phyloP scores from a whole-genome alignment of 2,888 invertebrate species.

The Zootermopsis nevadensis region DNA sequence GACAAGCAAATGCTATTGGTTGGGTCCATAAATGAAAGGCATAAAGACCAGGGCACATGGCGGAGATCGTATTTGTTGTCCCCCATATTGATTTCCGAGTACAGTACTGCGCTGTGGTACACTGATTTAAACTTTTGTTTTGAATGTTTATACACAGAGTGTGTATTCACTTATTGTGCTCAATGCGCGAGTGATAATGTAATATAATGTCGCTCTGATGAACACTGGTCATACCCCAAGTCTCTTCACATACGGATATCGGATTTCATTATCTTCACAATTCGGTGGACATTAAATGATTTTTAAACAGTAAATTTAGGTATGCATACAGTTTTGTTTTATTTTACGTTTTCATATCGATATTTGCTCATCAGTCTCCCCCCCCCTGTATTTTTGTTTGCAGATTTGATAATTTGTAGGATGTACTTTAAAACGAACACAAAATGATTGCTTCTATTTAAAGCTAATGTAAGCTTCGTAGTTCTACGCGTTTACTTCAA shows the following conservation, averaged over 20 bases:
- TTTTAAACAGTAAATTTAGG: neutral
- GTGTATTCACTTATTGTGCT: neutral
- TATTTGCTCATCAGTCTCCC: neutral
- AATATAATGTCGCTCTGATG: neutral
- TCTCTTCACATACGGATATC: neutral
- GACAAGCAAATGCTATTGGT: neutral
- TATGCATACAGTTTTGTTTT: neutral
- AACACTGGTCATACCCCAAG: neutral
- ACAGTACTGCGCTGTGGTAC: neutral
- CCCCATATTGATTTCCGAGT: conserved; percentile 2
- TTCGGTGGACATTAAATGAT: neutral
- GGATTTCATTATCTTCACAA: conserved; percentile 2
- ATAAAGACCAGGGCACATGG: neutral
- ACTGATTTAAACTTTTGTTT: neutral
- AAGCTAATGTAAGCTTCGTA: neutral
- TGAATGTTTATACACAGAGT: neutral
- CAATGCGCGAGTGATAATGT: neutral
- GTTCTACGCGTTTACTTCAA: neutral
- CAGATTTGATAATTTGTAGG: neutral
- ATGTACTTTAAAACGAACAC: neutral
- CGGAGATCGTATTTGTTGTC: neutral
- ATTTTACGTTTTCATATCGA: neutral
- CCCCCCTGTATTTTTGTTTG: neutral
- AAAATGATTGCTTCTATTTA: neutral
- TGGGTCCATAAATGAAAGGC: conserved; percentile 6